These are phyloP conservation scores for Ametastegia equiseti DNA, from an alignment of 2,888 invertebrate genomes.

Conservation along the genomic window DNA sequence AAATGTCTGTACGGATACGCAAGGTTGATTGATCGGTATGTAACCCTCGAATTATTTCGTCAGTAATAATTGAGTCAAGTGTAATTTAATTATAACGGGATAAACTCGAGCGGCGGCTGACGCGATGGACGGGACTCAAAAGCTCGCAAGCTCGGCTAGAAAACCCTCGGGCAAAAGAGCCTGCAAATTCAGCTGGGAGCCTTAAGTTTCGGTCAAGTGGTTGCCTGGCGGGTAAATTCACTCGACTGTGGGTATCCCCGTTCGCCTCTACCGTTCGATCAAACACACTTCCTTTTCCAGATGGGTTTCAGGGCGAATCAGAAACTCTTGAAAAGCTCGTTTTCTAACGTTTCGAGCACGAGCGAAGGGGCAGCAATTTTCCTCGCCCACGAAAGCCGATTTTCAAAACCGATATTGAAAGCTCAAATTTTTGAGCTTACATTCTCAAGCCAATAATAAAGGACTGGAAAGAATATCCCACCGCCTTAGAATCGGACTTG, in stretches of 20 bases:
- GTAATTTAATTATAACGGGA: background rate
- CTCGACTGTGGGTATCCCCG: background rate
- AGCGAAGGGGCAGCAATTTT: too few relatives aligned
- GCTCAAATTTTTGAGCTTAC: too few relatives aligned
- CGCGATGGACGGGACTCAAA: background rate
- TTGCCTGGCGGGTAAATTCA: background rate
- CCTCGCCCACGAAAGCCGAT: too few relatives aligned
- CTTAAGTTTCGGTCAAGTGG: background rate
- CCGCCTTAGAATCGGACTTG: too few relatives aligned
- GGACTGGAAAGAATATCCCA: too few relatives aligned
- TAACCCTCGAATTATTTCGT: background rate
- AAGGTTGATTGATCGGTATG: background rate
- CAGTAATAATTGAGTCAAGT: background rate
- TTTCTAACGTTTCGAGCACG: too few relatives aligned
- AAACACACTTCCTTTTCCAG: background rate
- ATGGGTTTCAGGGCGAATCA: background rate
- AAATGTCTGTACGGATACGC: background rate
- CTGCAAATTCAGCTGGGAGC: background rate
- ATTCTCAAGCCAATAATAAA: too few relatives aligned
- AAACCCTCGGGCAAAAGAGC: background rate
- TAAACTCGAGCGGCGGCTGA: background rate
- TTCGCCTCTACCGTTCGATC: background rate
- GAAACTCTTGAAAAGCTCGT: too few relatives aligned
- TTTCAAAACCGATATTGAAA: too few relatives aligned
- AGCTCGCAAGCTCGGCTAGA: background rate